phyloP scores from a whole-genome alignment of 2,797 vertebrate genomes.

The Orestias chungarensis region DNA sequence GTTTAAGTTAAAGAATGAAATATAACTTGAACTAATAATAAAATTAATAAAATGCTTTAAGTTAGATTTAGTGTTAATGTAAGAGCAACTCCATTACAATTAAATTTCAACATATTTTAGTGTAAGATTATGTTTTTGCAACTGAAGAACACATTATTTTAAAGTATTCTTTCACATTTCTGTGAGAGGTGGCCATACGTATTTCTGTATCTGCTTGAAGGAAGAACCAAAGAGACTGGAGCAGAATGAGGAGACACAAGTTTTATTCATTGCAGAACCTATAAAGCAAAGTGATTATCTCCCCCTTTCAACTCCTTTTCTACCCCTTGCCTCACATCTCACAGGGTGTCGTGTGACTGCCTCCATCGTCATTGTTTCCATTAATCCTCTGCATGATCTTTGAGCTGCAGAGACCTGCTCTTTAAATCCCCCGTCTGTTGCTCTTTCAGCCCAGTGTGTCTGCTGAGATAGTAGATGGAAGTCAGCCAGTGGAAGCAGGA shows the following conservation, averaged over 20 bases:
- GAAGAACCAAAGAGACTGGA: slow-evolving; percentile 9
- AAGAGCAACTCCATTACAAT: neutral
- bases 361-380: neutral
- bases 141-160: neutral
- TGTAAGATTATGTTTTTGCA: neutral
- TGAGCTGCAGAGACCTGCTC: slow-evolving; percentile 23
- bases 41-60: neutral
- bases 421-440: slow-evolving; percentile 38
- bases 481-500: neutral
- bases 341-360: slow-evolving; percentile 20
- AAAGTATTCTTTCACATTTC: neutral
- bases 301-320: neutral
- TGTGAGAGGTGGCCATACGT: neutral
- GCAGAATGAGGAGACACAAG: slow-evolving; percentile 8
- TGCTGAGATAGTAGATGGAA: neutral
- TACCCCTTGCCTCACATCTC: slow-evolving; percentile 11
- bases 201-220: slow-evolving; percentile 26
- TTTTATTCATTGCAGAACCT: slow-evolving; percentile 30
- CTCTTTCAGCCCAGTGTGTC: slow-evolving; percentile 10
- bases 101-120: neutral
- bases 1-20: neutral
- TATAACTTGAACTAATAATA: too few relatives aligned
- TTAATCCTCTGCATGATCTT: slow-evolving; percentile 46
- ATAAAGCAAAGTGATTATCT: slow-evolving; percentile 43
- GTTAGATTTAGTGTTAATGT: neutral